phyloP scores from a whole-genome alignment of 2,888 invertebrate species.

The Heliconius ethilla region DNA sequence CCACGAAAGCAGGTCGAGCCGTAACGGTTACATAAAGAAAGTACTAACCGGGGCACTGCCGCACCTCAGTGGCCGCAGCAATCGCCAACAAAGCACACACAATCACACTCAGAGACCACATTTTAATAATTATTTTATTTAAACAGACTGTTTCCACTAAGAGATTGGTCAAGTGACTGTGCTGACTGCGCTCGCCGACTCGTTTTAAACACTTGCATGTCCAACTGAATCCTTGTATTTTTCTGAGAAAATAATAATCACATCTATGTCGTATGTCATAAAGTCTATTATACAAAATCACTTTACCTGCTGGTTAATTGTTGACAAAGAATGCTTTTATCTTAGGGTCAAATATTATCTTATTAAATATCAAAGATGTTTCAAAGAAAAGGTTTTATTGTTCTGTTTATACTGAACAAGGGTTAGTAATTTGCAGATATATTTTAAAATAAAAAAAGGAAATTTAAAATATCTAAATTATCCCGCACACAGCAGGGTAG shows the following conservation, averaged over 20 bases:
- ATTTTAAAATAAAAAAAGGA: background rate
- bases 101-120: conserved; percentile 61
- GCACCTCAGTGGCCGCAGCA: conserved; percentile 62
- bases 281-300: background rate
- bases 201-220: conserved; percentile 41
- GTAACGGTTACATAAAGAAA: conserved; percentile 56
- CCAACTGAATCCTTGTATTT: conserved; percentile 10
- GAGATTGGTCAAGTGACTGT: conserved; percentile 32
- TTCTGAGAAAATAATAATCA: conserved; percentile 8
- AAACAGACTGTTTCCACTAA: conserved; percentile 45
- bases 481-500: too few relatives aligned
- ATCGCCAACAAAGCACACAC: conserved; percentile 59
- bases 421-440: background rate
- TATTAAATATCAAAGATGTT: background rate
- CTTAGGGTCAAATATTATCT: background rate
- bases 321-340: background rate
- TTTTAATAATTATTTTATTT: conserved; percentile 38
- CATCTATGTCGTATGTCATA: background rate
- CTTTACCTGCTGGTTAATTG: background rate
- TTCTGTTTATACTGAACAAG: background rate
- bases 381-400: background rate
- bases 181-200: conserved; percentile 32
- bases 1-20: conserved; percentile 64
- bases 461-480: too few relatives aligned
- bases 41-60: conserved; percentile 69